Evolutionary conservation across 2,888 invertebrate genomes (phyloP).

Genomic region (Ophraella communa): DNA sequence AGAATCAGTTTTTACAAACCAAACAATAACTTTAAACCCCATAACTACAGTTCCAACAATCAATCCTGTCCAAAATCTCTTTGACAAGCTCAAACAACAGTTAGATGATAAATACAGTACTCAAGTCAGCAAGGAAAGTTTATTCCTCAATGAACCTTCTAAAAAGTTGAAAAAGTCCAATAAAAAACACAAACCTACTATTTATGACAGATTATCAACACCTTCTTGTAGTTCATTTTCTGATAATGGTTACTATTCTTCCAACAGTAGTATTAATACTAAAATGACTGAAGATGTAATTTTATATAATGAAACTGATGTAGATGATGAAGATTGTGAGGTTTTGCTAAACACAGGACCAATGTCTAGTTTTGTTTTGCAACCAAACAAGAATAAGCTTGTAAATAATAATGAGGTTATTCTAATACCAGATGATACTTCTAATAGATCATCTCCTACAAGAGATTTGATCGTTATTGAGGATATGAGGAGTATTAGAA

Average conservation of each 20-base stretch:
- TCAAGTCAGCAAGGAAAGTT: constrained; percentile 1
- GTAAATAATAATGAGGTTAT: constrained; percentile 8
- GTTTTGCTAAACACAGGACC: constrained; percentile 2
- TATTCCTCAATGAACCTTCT: constrained; percentile 3
- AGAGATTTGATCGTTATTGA: background rate
- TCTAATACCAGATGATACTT: constrained; percentile 4
- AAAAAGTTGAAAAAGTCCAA: constrained; percentile 13
- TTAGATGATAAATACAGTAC: constrained; percentile 13
- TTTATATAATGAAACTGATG: constrained; percentile 1
- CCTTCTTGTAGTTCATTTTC: constrained; percentile 2
- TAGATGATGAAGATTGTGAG: background rate
- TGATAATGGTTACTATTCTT: constrained; percentile 9
- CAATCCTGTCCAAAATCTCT: constrained; percentile 38
- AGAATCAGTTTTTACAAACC: constrained; percentile 8
- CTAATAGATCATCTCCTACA: background rate
- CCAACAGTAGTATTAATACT: background rate
- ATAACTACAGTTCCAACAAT: constrained; percentile 16
- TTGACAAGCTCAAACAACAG: constrained; percentile 38
- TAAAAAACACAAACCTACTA: constrained; percentile 11
- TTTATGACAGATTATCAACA: constrained; percentile 10
- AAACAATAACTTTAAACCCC: constrained; percentile 24
- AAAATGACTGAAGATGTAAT: constrained; percentile 3
- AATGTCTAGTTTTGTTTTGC: background rate
- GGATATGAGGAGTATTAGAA: constrained; percentile 7
- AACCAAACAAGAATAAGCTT: background rate